Conservation (phyloP, 2,113 vertebrate species). For the Delphinus delphis region DNA sequence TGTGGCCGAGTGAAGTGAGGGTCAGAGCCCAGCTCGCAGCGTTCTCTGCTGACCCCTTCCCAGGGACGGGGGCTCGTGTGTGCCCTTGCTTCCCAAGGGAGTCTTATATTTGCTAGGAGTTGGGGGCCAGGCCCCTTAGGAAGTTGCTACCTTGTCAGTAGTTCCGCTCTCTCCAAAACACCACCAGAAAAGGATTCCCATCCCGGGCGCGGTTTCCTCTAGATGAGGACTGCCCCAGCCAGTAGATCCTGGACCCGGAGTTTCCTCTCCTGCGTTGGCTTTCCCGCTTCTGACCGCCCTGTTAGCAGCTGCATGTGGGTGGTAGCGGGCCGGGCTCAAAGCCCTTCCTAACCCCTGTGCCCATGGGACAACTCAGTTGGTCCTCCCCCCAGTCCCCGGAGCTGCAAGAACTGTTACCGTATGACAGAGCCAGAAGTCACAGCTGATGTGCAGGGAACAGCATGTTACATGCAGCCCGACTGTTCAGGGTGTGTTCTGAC, state of each 20-base stretch:
- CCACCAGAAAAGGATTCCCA: not conserved
- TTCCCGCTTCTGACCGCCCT: fast-evolving
- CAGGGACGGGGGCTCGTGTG: not conserved
- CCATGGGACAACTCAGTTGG: fast-evolving
- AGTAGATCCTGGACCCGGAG: not conserved
- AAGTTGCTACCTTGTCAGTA: not conserved
- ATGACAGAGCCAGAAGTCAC: not conserved
- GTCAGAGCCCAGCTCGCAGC: not conserved
- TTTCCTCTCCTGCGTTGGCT: not conserved
- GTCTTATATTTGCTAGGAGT: not conserved
- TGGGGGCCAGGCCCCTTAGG: not conserved
- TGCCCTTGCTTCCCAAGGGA: not conserved
- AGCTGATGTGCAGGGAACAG: not conserved
- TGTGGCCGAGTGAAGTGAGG: not conserved
- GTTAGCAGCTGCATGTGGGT: fast-evolving
- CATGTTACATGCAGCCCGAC: fast-evolving
- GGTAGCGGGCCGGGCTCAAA: fast-evolving
- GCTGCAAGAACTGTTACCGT: not conserved
- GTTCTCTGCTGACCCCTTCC: not conserved
- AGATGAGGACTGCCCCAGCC: not conserved
- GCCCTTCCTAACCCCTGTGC: not conserved
- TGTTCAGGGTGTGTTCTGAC: fast-evolving
- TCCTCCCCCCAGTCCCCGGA: fast-evolving
- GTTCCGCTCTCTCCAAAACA: not conserved
- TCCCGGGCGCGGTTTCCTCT: not conserved